Base-by-base conservation (phyloP, 2,797 vertebrate species). In the Morelia viridis region DNA sequence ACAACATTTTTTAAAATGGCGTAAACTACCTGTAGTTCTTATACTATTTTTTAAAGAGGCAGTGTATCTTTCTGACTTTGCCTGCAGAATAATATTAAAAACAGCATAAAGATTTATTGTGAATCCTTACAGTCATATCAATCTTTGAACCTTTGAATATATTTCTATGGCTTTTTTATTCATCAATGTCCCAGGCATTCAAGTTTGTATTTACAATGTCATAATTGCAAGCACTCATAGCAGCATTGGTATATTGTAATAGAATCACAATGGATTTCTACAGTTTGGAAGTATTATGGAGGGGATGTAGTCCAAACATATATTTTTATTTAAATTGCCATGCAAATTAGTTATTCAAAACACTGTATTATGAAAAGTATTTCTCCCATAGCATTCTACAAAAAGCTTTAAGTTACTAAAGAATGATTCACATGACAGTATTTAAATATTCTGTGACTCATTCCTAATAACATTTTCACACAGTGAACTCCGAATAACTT, bases 21-120 rank as follows among this genome's bases (percentile, higher is more conserved):
- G 83, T 94, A 94, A 97, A 97, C 94, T 96, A 94, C 96, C 96
- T 96, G 96, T 96, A 97, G 96, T 97, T 96, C 94, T 94, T 95
- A 96, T 92, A 64, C 94, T 96, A 96, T 94, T 95, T 96, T 61
- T 96, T 95, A 96, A 97, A 96, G 96, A 97, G 95, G 96, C 96
- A 96, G 90, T 92, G 93, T 95, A 96, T 95, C 95, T 97, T 97
- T 96, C 93, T 17, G 94, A 96, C 96, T 96, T 97, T 91, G 89
- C 95, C 94, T 93, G 91, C 94, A 91, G 94, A 97, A 96, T 93
- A 94, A 96, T 96, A 97, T 96, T 97, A 95, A 97, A 97, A 96
- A 83, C 4, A 90, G 93, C 91, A 92, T 96, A 95, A 91, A 96
- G 96, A 94, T 95, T 96, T 95, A 92, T 94, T 95, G 95, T 94